Base-by-base conservation (phyloP, 2,113 vertebrate genomes). In the Rhea americana region DNA sequence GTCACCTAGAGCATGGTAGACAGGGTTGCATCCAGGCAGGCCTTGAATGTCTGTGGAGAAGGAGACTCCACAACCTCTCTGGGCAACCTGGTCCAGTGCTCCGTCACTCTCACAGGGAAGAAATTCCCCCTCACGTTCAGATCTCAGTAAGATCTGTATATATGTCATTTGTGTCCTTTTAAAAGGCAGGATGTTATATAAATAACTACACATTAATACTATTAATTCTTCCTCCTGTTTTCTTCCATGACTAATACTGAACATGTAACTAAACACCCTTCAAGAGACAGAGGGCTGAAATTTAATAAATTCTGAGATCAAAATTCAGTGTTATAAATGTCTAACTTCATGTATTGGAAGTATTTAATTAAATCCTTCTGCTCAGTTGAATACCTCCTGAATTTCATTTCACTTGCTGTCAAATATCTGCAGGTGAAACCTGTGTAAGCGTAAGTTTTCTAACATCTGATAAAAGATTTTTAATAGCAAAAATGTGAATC, bases 341-440 rank as follows among this genome's bases (percentile, higher is more conserved):
- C 92, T 90, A 90, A 76, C 62, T 70, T 87, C 66, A 93, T 86
- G 53, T 61, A 75, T 61, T 94, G 8, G 66, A 92, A 90, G 48
- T 56, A 88, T 92, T 95, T 88, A 89, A 91, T 93, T 93, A 92
- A 94, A 82, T 75, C 58, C 17, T 94, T 96, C 70, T 45, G 77
- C 82, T 91, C 74, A 76, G 32, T 87, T 93, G 95, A 95, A 92
- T 92, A 53, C 39, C n/a, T 93, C 26, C 62, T 84, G 84, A 92
- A 96, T 94, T 92, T 92, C 17, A 70, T 85, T 93, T 87, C 43
- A 53, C 28, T 87, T 92, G 67, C 87, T 85, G 24, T 87, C 71
- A 82, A 66, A 61, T 66, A 87, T 87, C 59, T 94, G 56, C 58
- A 92, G 89, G 72, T 6, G 35, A 62, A 88, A 81, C 56, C 81